Conservation (phyloP, 2,888 invertebrate genomes). For the Chaitophorus viminalis region DNA sequence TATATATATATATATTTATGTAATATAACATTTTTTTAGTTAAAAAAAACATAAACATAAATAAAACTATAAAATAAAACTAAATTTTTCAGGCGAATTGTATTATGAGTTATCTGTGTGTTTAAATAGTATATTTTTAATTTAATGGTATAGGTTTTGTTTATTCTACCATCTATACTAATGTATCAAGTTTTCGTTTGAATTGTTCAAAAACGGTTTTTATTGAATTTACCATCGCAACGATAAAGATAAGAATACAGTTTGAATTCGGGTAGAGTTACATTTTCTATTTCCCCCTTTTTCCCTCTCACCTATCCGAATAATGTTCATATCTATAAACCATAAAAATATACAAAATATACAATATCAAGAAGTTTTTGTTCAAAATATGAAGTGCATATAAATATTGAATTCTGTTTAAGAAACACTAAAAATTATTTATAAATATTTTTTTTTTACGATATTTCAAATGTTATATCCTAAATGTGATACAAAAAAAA, state of each 20-base stretch:
- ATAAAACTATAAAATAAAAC: too few species aligned
- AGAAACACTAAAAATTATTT: not conserved
- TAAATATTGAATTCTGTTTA: conserved; percentile 7
- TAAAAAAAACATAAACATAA: too few species aligned
- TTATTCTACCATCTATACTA: not conserved
- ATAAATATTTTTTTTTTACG: not conserved
- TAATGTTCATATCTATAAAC: conserved; percentile 1
- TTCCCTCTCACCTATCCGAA: not conserved
- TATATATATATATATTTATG: too few species aligned
- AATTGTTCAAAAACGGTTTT: not conserved
- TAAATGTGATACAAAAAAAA: not conserved
- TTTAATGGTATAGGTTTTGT: not conserved
- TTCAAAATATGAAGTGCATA: not conserved
- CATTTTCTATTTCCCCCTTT: conserved; percentile 4
- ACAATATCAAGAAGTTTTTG: not conserved
- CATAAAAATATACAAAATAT: too few species aligned
- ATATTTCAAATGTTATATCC: not conserved
- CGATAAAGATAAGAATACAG: conserved; percentile 16
- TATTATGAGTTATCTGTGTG: not conserved
- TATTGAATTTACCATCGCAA: not conserved
- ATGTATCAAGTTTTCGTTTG: not conserved
- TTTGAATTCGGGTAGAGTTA: not conserved
- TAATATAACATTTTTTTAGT: too few species aligned
- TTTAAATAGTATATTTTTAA: not conserved
- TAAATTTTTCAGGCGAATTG: not conserved